Base-by-base conservation (phyloP, 2,888 invertebrate species). In the Sesia apiformis region DNA sequence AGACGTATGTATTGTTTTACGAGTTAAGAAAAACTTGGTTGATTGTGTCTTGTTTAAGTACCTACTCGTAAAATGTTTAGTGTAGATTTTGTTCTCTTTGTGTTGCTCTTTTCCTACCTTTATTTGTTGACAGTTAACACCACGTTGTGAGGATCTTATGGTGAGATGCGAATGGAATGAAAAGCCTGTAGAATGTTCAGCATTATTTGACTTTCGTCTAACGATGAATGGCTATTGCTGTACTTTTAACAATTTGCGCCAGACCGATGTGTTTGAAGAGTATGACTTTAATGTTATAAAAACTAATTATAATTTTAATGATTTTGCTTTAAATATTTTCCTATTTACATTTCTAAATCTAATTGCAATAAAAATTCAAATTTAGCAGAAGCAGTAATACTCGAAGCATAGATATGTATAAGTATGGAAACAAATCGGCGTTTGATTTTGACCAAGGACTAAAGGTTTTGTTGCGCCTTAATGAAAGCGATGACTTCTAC, bases 221-320 rank as follows among this genome's bases (percentile, higher is more conserved):
- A 92, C 92, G 3, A 85, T 85, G 72, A 91, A 91, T 53, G 92
- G 92, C 0, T 90, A 83, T 63, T 92, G 92, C 63, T 92, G 92
- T 64, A 88, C 90, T 2, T 92, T 92, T 65, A 92, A 92, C 70
- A 91, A 91, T 62, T 69, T 90, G 23, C 76, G 91, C 40, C 64
- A 65, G 40, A 78, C 79, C 1, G 90, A 90, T 57, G 67, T 67
- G 7, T 86, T 89, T 58, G 70, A 74, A 63, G 75, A 78, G 89
- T 89, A 77, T 60, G 75, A 6, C 38, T 40, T 23, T 3, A 4
- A 52, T 39, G 39, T 49, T 40, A 42, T 57, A 23, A 23, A 23
- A 23, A 23, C 23, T 23, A 23, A 23, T 23, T 23, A 1, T 23
- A 23, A 2, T 23, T 23, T 23, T 23, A 42, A 42, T 7, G 6